Evolutionary conservation across 2,888 invertebrate genomes (phyloP).

Genomic region (Erebia ligea): DNA sequence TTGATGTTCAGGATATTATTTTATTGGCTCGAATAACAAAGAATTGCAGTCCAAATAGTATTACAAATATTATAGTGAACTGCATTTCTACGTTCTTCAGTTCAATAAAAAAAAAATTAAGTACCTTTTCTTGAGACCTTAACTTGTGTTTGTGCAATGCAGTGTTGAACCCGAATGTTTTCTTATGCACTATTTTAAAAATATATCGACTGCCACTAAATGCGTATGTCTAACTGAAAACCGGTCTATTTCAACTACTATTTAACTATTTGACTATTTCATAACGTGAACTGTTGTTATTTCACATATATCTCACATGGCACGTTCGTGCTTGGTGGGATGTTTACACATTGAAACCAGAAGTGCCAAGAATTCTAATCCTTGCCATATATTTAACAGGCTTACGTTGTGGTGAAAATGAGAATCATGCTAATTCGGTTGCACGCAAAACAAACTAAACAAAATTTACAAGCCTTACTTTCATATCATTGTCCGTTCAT

Average conservation of each 20-base stretch:
- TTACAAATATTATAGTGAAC: too few species aligned
- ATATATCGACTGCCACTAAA: slow-evolving; percentile 73
- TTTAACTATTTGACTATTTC: slow-evolving; percentile 77
- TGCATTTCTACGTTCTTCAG: too few species aligned
- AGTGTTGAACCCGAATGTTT: slow-evolving; percentile 64
- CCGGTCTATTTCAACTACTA: slow-evolving; percentile 79
- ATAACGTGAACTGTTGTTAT: slow-evolving; percentile 51
- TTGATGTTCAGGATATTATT: too few species aligned
- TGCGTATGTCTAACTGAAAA: slow-evolving; percentile 80
- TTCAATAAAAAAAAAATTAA: too few species aligned
- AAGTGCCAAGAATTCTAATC: slow-evolving; percentile 23
- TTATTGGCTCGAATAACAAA: too few species aligned
- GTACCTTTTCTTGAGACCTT: neutral
- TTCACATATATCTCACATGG: slow-evolving; percentile 60
- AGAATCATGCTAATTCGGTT: slow-evolving; percentile 4
- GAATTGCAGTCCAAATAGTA: too few species aligned
- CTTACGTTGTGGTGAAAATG: slow-evolving; percentile 8
- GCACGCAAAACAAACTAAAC: slow-evolving; percentile 5
- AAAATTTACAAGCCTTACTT: neutral
- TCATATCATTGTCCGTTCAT: neutral
- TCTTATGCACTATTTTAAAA: slow-evolving; percentile 76
- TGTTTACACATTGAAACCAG: slow-evolving; percentile 41
- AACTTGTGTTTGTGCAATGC: slow-evolving; percentile 38
- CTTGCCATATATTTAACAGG: slow-evolving; percentile 13
- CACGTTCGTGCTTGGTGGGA: slow-evolving; percentile 56